Evolutionary conservation across 2,888 invertebrate species (phyloP), one percentile per base, ranked within the genome.

Genomic region (Eristalis pertinax): DNA sequence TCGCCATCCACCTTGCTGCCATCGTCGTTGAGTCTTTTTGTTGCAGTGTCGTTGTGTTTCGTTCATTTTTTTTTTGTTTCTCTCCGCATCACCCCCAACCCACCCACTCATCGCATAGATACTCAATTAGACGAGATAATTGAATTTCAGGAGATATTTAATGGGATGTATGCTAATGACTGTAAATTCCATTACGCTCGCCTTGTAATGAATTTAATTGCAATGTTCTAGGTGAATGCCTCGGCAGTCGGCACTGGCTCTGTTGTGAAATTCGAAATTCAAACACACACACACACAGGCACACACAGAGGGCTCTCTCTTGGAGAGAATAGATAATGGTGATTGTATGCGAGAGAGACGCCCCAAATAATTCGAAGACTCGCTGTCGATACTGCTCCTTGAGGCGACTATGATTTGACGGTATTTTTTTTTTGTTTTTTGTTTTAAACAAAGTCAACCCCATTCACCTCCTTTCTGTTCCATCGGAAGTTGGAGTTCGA

Each of bases 61-160:
- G 60, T 60, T 7, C 15, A 2, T 29, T 4, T 60, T 24, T 13
- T 24, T 8, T 4, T 38, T 32, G 0, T 4, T 7, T 4, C 13
- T 3, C 32, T 68, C 68, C 4, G 4, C 50, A 50, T 50, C n/a
- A n/a, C n/a, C n/a, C n/a, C n/a, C n/a, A n/a, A n/a, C n/a, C n/a
- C n/a, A n/a, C 50, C 50, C 65, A 63, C 50, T 73, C 76, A 68
- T 75, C 84, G 87, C 80, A 87, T 84, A 87, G 87, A 87, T 87
- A 87, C 87, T 87, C 87, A 84, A 87, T 87, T 87, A 87, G 87
- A 84, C 68, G 79, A 87, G 87, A 87, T 87, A 87, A 87, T 87
- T 87, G 87, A 87, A 87, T 87, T 87, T 84, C 72, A 79, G 79
- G 4, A 73, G 80, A 84, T 87, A 84, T 87, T 87, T 87, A 87